Conservation (phyloP, 1,140 invertebrate species). For the Doryteuthis pealeii region DNA sequence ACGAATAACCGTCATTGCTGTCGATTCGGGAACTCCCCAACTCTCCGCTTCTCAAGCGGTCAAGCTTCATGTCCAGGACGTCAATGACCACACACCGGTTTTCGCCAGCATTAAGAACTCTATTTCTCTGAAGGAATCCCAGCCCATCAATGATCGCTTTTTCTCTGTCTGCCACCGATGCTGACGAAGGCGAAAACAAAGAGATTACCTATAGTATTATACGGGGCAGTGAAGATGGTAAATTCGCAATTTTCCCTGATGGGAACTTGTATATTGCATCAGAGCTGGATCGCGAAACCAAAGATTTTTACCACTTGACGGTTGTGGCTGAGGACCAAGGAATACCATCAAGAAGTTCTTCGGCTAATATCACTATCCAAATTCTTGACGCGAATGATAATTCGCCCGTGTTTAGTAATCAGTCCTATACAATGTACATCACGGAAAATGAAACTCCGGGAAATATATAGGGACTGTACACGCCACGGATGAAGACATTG, state of each 20-base stretch:
- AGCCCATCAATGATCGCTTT: slow-evolving; percentile 60
- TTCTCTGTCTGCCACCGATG: slow-evolving; percentile 72
- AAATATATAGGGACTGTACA: slow-evolving; percentile 83
- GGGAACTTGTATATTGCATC: slow-evolving; percentile 68
- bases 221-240: slow-evolving; percentile 76
- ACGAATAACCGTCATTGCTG: slow-evolving; percentile 65
- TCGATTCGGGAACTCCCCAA: slow-evolving; percentile 76
- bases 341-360: slow-evolving; percentile 76
- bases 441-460: slow-evolving; percentile 78
- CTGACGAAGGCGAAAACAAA: slow-evolving; percentile 87
- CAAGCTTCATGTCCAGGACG: slow-evolving; percentile 72
- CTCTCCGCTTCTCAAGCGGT: slow-evolving; percentile 75
- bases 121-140: slow-evolving; percentile 75
- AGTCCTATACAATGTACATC: slow-evolving; percentile 75
- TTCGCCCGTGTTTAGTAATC: slow-evolving; percentile 80
- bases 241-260: slow-evolving; percentile 72
- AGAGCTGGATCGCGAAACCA: slow-evolving; percentile 80
- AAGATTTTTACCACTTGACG: slow-evolving; percentile 76
- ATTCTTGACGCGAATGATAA: slow-evolving; percentile 93
- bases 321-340: slow-evolving; percentile 75
- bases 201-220: slow-evolving; percentile 83
- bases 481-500: slow-evolving; percentile 87
- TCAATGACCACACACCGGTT: slow-evolving; percentile 80
- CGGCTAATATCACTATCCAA: slow-evolving; percentile 74
- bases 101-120: slow-evolving; percentile 79